Percentiles rank a stretch among this genome's conserved stretches.
These are phyloP conservation scores for Drosophila villosipedis DNA, from an alignment of 2,888 invertebrate species.

Conservation along the genomic window DNA sequence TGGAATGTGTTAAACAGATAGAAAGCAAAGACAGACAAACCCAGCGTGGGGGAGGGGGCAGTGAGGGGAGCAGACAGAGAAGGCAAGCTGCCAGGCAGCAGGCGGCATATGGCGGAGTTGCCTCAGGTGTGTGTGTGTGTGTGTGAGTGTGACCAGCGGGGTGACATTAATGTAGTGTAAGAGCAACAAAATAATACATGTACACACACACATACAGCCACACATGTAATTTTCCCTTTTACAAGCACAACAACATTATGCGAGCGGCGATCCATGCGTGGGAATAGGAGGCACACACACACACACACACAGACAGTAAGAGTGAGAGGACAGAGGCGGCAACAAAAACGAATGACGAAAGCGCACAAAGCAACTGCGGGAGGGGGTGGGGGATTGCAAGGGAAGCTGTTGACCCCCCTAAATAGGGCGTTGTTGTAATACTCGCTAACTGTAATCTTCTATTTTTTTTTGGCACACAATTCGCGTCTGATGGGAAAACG, in stretches of 20 bases:
- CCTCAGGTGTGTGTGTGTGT: slow-evolving; percentile 67
- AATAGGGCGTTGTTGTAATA: slow-evolving; percentile 69
- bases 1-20: slow-evolving; percentile 74
- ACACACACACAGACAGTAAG: slow-evolving; percentile 17
- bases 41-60: neutral
- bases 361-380: slow-evolving; percentile 34
- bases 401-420: slow-evolving; percentile 55
- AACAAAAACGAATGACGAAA: slow-evolving; percentile 58
- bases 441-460: slow-evolving; percentile 52
- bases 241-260: slow-evolving; percentile 57
- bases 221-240: slow-evolving; percentile 56
- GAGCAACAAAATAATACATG: slow-evolving; percentile 49
- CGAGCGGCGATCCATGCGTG: slow-evolving; percentile 63
- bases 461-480: slow-evolving; percentile 63
- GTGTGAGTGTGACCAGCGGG: slow-evolving; percentile 56
- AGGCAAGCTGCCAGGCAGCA: slow-evolving; percentile 26
- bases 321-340: slow-evolving; percentile 28
- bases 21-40: slow-evolving; percentile 48
- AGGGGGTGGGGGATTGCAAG: slow-evolving; percentile 5
- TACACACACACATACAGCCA: slow-evolving; percentile 12
- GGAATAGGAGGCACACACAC: slow-evolving; percentile 51
- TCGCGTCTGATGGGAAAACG: slow-evolving; percentile 68
- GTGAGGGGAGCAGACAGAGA: slow-evolving; percentile 22
- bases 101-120: slow-evolving; percentile 72
- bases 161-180: slow-evolving; percentile 65